Percentiles rank a stretch among this genome's conserved stretches.
Evolutionary conservation across 1,140 invertebrate species (phyloP).

Genomic region (Drosophila jambulina): DNA sequence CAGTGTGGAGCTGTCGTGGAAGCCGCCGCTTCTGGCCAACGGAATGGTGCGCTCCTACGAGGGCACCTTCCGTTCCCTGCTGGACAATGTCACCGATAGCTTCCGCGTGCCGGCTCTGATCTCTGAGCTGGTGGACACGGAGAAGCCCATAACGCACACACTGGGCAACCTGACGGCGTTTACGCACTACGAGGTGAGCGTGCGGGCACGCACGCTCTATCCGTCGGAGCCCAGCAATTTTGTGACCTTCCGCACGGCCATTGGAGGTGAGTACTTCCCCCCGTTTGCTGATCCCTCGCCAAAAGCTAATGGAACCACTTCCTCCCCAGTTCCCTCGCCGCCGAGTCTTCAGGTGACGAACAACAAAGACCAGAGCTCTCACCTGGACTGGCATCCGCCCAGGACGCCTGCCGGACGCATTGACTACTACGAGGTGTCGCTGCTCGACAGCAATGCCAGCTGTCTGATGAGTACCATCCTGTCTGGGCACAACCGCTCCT

Average conservation of each 20-base stretch:
- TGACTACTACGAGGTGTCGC: conserved; percentile 63
- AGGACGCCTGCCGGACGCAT: conserved; percentile 49
- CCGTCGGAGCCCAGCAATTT: conserved; percentile 62
- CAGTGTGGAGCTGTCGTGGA: conserved; percentile 52
- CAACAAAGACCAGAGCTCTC: conserved; percentile 37
- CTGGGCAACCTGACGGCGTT: conserved; percentile 63
- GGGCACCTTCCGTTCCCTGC: conserved; percentile 30
- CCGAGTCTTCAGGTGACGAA: conserved; percentile 29
- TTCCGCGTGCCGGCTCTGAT: conserved; percentile 48
- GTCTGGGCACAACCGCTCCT: conserved; percentile 38
- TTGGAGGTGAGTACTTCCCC: conserved; percentile 50
- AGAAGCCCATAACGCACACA: conserved; percentile 43
- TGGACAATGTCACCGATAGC: conserved; percentile 36
- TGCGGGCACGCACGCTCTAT: conserved; percentile 55
- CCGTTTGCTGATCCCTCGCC: not conserved
- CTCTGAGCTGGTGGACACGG: conserved; percentile 57
- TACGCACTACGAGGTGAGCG: conserved; percentile 56
- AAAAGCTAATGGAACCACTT: not conserved
- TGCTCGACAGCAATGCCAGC: conserved; percentile 39
- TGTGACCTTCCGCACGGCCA: conserved; percentile 55
- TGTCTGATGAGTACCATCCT: conserved; percentile 40
- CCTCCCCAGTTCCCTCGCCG: conserved; percentile 50
- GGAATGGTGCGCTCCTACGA: conserved; percentile 64
- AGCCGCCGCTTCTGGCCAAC: conserved; percentile 60
- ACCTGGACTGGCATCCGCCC: conserved; percentile 51